A percentile compares a stretch with the other conserved stretches of the same genome.
Evolutionary conservation across 2,113 vertebrate genomes (phyloP).

Genomic region (Centrocercus urophasianus): DNA sequence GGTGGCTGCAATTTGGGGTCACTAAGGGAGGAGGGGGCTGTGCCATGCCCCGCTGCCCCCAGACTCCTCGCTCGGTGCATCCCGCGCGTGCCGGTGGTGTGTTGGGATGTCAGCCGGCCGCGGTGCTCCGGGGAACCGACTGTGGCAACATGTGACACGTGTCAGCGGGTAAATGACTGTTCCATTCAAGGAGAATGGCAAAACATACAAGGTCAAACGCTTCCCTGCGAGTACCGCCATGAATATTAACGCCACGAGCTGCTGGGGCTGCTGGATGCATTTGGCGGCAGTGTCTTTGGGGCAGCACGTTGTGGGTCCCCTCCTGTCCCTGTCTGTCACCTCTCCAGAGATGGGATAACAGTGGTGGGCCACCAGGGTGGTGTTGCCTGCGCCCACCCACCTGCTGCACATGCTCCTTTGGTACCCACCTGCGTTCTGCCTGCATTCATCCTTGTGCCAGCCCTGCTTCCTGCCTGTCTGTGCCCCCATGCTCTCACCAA

Average conservation of each 20-base stretch:
- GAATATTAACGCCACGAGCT: constrained; percentile 71
- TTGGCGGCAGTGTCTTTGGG: fast-evolving
- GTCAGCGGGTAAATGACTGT: constrained; percentile 74
- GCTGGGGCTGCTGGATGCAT: not conserved
- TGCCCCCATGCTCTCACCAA: not conserved
- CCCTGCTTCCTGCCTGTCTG: not conserved
- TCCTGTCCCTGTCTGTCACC: not conserved
- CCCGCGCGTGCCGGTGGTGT: not conserved
- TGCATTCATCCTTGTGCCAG: not conserved
- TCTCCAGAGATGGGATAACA: not conserved
- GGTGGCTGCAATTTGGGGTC: not conserved
- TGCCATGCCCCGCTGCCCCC: not conserved
- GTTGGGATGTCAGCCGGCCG: constrained; percentile 1
- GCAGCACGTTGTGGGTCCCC: not conserved
- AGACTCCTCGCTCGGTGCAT: not conserved
- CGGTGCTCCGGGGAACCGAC: constrained; percentile 46
- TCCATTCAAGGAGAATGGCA: constrained; percentile 75
- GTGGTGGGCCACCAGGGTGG: fast-evolving
- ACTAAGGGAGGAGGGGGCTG: not conserved
- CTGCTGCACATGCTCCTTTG: not conserved
- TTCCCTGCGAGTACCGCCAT: constrained; percentile 52
- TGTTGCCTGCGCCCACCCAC: not conserved
- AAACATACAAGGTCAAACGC: constrained; percentile 78
- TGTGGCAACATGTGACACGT: constrained; percentile 70
- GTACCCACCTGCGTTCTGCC: not conserved